A percentile compares a stretch with the other conserved stretches of the same genome.
phyloP scores from a whole-genome alignment of 2,797 vertebrate genomes.

The Rhynchotus rufescens region DNA sequence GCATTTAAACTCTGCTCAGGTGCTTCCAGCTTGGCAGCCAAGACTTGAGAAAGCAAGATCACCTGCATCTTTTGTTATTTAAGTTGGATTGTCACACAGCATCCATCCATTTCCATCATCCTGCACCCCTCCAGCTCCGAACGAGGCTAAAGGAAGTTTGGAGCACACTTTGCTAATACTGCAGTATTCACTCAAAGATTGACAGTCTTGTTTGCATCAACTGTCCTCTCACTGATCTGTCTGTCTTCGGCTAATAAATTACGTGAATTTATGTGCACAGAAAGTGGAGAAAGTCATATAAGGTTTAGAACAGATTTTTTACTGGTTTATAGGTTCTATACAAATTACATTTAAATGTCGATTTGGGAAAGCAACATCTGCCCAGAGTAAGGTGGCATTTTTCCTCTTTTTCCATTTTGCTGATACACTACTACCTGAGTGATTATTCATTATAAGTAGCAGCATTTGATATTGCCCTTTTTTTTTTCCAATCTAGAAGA shows the following conservation, averaged over 20 bases:
- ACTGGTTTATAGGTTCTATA: background rate
- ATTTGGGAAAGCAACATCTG: slow-evolving; percentile 33
- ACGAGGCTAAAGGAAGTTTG: slow-evolving; percentile 31
- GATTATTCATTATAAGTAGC: background rate
- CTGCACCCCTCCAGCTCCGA: background rate
- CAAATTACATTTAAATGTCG: background rate
- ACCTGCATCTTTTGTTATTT: slow-evolving; percentile 14
- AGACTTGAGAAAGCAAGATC: background rate
- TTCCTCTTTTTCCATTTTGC: slow-evolving; percentile 20
- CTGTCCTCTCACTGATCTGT: slow-evolving; percentile 12
- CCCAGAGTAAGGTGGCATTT: background rate
- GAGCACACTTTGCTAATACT: background rate
- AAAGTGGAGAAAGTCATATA: slow-evolving; percentile 29
- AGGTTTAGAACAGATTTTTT: slow-evolving; percentile 40
- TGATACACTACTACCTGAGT: background rate
- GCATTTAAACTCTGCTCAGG: slow-evolving; percentile 13
- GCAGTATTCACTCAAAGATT: slow-evolving; percentile 67
- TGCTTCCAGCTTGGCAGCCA: slow-evolving; percentile 4
- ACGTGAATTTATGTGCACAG: slow-evolving; percentile 32
- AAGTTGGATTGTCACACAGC: slow-evolving; percentile 1
- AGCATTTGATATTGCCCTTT: background rate
- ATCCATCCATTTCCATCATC: slow-evolving; percentile 29
- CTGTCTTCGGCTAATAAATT: slow-evolving; percentile 8
- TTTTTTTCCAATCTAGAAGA: background rate
- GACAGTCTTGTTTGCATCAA: slow-evolving; percentile 23